Base-by-base conservation (phyloP, 1,140 invertebrate species). In the Magallana ariakensis region DNA sequence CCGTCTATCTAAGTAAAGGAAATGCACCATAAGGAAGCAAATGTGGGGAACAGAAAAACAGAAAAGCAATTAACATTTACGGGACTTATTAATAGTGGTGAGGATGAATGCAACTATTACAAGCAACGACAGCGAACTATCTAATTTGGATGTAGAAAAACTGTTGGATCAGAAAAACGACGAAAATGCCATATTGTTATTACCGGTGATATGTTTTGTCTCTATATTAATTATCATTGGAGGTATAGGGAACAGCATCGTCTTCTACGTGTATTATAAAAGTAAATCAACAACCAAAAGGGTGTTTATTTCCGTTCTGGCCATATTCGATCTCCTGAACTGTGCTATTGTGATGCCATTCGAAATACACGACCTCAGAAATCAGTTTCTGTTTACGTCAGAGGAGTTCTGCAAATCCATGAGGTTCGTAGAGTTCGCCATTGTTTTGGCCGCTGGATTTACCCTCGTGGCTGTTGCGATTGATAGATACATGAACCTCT, bases 341-440 rank as follows among this genome's bases (percentile, higher is more conserved):
- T 93, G 92, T 84, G 15, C 84, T 8, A 19, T 93, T n/a, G 90
- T 90, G 0, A 91, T 94, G 82, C 93, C 93, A 0, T 92, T 92
- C 75, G 93, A 93, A 87, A 90, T 93, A 9, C 85, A 92, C 46
- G 92, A 93, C 80, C 75, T 93, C 15, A 70, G 90, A 22, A 91
- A 89, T 60, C 91, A 90, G 13, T 90, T 87, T 75, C 88, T 80
- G 55, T 93, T 92, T 84, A 57, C 81, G 33, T 83, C 84, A 11
- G 85, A 84, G 6, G 75, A 81, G 11, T 9, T 92, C 2, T 93
- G 93, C 81, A 90, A 92, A 85, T 46, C 90, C 7, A 87, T 91
- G n/a, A 86, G 93, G 13, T 86, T 90, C n/a, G 26, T 90, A 7
- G 88, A 92, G 53, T 91, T 90, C 62, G 60, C 89, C 13, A 56